phyloP scores from a whole-genome alignment of 2,888 invertebrate genomes.

The Lithosia quadra region DNA sequence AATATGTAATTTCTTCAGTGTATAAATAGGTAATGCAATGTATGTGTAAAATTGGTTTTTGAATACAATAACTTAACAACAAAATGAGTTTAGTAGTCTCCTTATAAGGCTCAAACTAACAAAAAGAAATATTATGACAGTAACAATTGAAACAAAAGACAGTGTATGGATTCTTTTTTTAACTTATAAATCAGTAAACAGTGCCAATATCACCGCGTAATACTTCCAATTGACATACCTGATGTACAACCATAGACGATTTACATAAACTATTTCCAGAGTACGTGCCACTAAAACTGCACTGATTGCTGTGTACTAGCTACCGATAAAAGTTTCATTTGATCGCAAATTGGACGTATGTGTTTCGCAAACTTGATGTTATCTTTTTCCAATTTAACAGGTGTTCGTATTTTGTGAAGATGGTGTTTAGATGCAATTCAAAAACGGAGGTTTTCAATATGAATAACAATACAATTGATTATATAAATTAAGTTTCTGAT shows the following conservation, averaged over 20 bases:
- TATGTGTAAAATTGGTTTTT: too few species aligned
- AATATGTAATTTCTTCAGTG: too few species aligned
- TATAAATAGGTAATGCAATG: too few species aligned
- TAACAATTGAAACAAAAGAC: not conserved
- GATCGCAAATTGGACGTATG: slow-evolving; percentile 45
- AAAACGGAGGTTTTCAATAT: not conserved
- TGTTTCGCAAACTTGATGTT: slow-evolving; percentile 37
- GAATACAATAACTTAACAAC: not conserved
- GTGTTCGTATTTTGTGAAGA: not conserved
- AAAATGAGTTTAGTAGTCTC: not conserved
- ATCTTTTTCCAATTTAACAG: slow-evolving; percentile 18
- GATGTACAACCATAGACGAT: slow-evolving; percentile 59
- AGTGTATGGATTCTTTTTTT: slow-evolving; percentile 50
- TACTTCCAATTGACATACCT: slow-evolving; percentile 66
- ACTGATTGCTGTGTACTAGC: slow-evolving; percentile 59
- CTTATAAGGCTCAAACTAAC: not conserved
- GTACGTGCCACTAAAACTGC: slow-evolving; percentile 61
- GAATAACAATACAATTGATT: too few species aligned
- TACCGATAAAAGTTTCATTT: slow-evolving; percentile 50
- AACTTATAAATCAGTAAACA: slow-evolving; percentile 46
- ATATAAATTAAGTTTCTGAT: too few species aligned
- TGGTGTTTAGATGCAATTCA: not conserved
- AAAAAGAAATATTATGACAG: too few species aligned
- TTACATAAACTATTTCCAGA: slow-evolving; percentile 70
- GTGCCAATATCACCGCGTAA: slow-evolving; percentile 63